phyloP scores from a whole-genome alignment of 1,140 invertebrate species.

The Drosophila obscura region DNA sequence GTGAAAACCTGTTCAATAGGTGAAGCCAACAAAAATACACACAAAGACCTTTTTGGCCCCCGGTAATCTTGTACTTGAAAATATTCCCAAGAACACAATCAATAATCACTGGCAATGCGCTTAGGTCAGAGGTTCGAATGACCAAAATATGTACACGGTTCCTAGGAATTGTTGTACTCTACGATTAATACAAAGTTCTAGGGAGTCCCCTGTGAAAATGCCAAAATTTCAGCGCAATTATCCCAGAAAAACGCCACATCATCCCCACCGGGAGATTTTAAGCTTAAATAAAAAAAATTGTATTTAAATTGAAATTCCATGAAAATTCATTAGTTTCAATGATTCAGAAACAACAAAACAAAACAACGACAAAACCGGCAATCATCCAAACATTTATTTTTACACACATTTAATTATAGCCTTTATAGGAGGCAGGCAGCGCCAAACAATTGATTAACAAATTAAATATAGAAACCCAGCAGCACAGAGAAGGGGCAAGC shows the following conservation, averaged over 20 bases:
- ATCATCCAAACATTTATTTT: conserved; percentile 22
- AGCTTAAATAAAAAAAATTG: too few relatives aligned
- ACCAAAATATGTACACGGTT: too few relatives aligned
- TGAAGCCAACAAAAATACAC: too few relatives aligned
- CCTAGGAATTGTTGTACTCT: too few relatives aligned
- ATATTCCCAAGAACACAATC: conserved; percentile 3
- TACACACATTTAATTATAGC: conserved; percentile 40
- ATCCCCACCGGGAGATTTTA: neutral
- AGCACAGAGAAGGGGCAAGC: conserved; percentile 1
- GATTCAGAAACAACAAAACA: conserved; percentile 12
- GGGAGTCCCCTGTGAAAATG: neutral
- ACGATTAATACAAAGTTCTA: too few relatives aligned
- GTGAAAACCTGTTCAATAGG: conserved; percentile 23
- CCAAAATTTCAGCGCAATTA: neutral
- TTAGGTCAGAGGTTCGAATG: too few relatives aligned
- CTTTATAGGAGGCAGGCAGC: conserved; percentile 20
- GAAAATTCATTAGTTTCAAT: conserved; percentile 5
- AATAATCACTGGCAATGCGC: too few relatives aligned
- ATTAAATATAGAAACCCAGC: conserved; percentile 42
- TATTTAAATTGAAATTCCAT: conserved; percentile 3
- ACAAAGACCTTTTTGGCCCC: neutral
- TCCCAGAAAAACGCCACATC: neutral
- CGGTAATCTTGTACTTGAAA: conserved; percentile 6
- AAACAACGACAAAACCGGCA: neutral
- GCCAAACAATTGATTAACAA: conserved; percentile 35